Evolutionary conservation across 2,797 vertebrate species (phyloP).

Genomic region (Melopsittacus undulatus): DNA sequence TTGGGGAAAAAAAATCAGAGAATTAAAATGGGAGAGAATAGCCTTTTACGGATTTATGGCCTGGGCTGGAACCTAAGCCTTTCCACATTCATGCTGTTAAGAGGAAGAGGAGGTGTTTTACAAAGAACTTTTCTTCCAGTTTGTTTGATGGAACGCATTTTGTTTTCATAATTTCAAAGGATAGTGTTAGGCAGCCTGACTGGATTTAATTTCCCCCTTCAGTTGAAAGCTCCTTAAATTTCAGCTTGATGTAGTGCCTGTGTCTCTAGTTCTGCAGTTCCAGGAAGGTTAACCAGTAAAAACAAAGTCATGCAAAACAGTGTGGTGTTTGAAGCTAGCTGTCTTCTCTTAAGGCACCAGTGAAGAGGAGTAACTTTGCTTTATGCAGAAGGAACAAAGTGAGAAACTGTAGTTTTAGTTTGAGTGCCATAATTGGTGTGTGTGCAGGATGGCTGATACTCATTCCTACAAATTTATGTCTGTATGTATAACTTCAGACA

Average conservation of each 20-base stretch:
- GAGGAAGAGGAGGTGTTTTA: neutral
- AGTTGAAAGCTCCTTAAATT: neutral
- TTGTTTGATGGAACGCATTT: neutral
- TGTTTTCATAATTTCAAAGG: neutral
- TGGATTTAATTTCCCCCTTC: neutral
- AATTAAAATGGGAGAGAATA: neutral
- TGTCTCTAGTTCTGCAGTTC: neutral
- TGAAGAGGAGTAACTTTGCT: neutral
- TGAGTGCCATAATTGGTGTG: accelerated
- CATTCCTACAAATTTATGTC: neutral
- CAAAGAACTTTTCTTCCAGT: neutral
- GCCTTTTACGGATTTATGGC: neutral
- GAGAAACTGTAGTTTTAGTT: neutral
- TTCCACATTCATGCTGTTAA: neutral
- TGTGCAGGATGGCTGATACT: neutral
- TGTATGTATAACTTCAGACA: conserved; percentile 6
- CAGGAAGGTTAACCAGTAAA: neutral
- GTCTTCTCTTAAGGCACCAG: neutral
- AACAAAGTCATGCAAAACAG: neutral
- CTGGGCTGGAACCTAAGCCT: neutral
- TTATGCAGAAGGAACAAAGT: neutral
- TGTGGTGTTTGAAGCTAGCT: neutral
- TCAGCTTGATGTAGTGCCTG: neutral
- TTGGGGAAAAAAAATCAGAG: neutral
- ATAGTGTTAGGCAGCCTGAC: neutral